Base-by-base conservation (phyloP, 2,113 vertebrate species). In the Hemibagrus wyckioides region DNA sequence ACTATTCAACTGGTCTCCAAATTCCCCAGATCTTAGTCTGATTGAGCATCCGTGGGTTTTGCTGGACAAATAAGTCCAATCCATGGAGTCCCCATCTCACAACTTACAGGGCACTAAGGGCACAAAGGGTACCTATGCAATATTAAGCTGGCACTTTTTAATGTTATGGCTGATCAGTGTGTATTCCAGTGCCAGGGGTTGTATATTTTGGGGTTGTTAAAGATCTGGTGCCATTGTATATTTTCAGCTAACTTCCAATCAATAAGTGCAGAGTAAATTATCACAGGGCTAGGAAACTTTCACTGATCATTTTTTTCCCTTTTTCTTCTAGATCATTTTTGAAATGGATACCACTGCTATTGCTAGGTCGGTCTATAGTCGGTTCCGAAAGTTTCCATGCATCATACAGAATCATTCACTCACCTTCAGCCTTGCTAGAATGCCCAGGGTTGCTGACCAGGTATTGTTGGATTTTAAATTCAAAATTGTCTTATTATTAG, bases 331-430 rank as follows among this genome's bases (percentile, higher is more conserved):
- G 92, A 89, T 92, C 0, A 90, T 92, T 84, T 90, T 92, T 88
- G 92, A 92, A 90, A 91, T 92, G 91, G 87, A 91, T 9, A 88
- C 44, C 13, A 25, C 88, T 28, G 33, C 65, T 73, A n/a, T 80
- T 19, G 92, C 92, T 73, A 85, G 75, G 33, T 57, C 79, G 0
- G 84, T 92, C 33, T 84, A 81, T 59, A 48, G 59, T 54, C 87
- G 84, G n/a, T 91, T 92, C 63, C 50, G 75, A 14, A 92, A 92
- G 87, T 84, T 86, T 82, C 92, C 89, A 19, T 92, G 90, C 69
- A 87, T 88, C 19, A 73, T 92, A 83, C 91, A 91, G 82, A 90
- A 91, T 83, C 89, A 87, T 80, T 30, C 82, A 10, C 88, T 92
- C 21, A 73, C 23, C 2, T 92, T 92, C 48, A 86, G 59, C 30